Evolutionary conservation across 2,888 invertebrate species (phyloP).

Genomic region (Drosophila neotestacea): DNA sequence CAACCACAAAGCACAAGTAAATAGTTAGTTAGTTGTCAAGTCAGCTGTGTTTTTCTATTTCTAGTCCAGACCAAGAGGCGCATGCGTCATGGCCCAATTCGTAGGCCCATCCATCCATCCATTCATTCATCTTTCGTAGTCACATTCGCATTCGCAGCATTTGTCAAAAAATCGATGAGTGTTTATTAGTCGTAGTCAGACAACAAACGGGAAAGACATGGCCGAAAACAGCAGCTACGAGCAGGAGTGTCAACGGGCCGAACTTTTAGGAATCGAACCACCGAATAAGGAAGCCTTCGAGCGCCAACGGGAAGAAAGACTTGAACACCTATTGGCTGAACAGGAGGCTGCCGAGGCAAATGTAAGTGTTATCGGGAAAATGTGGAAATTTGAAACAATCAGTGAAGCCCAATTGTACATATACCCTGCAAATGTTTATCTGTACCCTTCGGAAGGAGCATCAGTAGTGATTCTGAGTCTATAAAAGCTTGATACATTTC

Average conservation of each 20-base stretch:
- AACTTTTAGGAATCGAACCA: conserved; percentile 90
- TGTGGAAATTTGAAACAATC: too few species aligned
- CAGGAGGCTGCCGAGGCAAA: conserved; percentile 86
- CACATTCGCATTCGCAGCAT: conserved; percentile 11
- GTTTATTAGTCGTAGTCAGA: conserved; percentile 32
- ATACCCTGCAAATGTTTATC: background rate
- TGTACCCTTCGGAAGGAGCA: too few species aligned
- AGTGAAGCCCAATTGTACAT: too few species aligned
- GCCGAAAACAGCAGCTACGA: conserved; percentile 88
- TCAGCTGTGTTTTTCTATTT: conserved; percentile 22
- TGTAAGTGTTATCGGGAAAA: conserved; percentile 70
- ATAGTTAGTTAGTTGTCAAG: conserved; percentile 17
- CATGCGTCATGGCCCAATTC: conserved; percentile 57
- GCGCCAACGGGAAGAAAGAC: conserved; percentile 86
- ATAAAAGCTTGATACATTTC: too few species aligned
- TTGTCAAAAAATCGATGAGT: conserved; percentile 68
- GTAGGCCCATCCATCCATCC: conserved; percentile 13
- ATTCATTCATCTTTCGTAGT: background rate
- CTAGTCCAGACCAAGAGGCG: conserved; percentile 13
- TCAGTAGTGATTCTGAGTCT: too few species aligned
- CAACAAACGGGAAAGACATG: conserved; percentile 58
- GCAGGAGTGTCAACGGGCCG: conserved; percentile 92
- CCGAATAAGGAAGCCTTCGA: conserved; percentile 90
- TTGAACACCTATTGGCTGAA: conserved; percentile 81
- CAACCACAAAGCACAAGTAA: background rate